Evolutionary conservation across 37 sponge, comb jelly and placozoan species (phyloP).

Genomic region (Theonella swinhoei): DNA sequence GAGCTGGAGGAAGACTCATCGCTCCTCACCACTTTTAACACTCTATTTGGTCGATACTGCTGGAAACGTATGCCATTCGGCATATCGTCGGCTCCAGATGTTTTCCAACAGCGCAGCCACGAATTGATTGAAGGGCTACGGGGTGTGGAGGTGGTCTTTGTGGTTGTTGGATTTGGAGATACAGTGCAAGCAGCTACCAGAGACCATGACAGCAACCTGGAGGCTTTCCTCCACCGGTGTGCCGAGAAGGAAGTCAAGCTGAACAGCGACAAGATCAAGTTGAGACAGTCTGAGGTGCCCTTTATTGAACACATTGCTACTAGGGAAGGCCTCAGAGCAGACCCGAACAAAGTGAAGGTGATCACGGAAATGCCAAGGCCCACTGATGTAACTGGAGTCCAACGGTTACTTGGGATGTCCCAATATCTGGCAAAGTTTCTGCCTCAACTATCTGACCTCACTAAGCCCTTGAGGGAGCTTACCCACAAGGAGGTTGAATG

Average conservation of each 20-base stretch:
- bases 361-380: constrained; percentile 20
- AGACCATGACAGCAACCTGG: background rate
- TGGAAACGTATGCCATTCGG: constrained; percentile 77
- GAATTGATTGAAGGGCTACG: constrained; percentile 41
- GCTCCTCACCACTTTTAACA: constrained; percentile 70
- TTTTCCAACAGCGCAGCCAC: constrained; percentile 56
- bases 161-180: constrained; percentile 29
- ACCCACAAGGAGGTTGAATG: background rate
- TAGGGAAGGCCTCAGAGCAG: background rate
- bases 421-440: constrained; percentile 22
- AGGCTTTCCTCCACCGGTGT: background rate
- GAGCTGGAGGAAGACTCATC: constrained; percentile 47
- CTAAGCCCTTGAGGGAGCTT: background rate
- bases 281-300: background rate
- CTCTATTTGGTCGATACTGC: constrained; percentile 49
- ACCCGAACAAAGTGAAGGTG: constrained; percentile 18
- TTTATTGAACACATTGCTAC: background rate
- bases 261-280: background rate
- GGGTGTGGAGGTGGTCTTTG: constrained; percentile 47
- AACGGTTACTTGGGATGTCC: constrained; percentile 5
- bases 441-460: background rate
- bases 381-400: constrained; percentile 11
- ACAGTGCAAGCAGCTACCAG: background rate
- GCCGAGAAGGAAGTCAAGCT: too few species aligned
- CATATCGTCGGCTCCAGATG: constrained; percentile 58